Evolutionary conservation across 2,888 invertebrate genomes (phyloP), one percentile per base, ranked within the genome.

Genomic region (Protodeltote pygarga): DNA sequence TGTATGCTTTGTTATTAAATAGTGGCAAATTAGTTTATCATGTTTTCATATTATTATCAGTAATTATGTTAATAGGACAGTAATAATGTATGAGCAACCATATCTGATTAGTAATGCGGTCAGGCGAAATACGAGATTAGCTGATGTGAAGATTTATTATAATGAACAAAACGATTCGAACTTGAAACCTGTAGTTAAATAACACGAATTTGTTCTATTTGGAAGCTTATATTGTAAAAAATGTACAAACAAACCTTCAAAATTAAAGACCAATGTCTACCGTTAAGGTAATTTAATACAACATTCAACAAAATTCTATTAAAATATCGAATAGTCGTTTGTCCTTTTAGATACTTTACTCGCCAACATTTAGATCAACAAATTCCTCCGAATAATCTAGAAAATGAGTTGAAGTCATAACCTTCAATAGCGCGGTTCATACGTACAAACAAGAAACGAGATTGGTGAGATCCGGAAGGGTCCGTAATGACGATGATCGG

Each of bases 391-490:
- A 38, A 47, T 24, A 24, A 37, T 38, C n/a, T 24, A 37, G 8
- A 15, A 5, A 27, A 15, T 10, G 16, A 6, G 8, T 25, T 10
- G 15, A 8, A 17, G 11, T 11, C 33, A 46, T 38, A 52, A 38
- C 28, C 9, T 33, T 27, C n/a, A 15, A 15, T 13, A 32, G n/a
- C 8, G 11, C 15, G 14, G 19, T 9, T 8, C 5, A 14, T 25
- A 32, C 10, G 41, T 16, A 24, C 5, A 2, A 21, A 11, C 25
- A 27, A 27, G 13, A 20, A 35, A 50, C 15, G 16, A 50, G 8
- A 17, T 17, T 25, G 11, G 5, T 16, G 10, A 25, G 33, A 54
- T 38, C 13, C 52, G 52, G 24, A 37, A 54, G 32, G 14, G 14
- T 17, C 27, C 8, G 20, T 23, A 41, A 49, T 16, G 41, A 28